Evolutionary conservation across 2,888 invertebrate species (phyloP), one percentile per base, ranked within the genome.

Genomic region (Ceramica pisi): DNA sequence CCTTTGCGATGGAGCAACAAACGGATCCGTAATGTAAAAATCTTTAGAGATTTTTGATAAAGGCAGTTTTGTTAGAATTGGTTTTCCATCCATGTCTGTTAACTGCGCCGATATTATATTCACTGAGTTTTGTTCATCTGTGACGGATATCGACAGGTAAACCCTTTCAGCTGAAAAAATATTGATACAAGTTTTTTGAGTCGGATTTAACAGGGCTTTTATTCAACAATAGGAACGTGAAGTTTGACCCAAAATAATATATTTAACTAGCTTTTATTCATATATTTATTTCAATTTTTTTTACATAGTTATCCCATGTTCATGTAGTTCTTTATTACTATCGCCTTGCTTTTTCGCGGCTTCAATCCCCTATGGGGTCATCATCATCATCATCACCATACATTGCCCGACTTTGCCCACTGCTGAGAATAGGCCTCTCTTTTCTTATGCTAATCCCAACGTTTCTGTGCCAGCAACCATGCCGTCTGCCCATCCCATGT

Each of bases 21-120:
- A 85, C 8, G 35, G 23, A 23, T 26, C 9, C 0, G 85, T 85
- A 8, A 75, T 65, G 50, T 85, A 86, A 31, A 85, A 85, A 69
- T 86, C 61, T 23, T 61, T 59, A 2, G 72, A 69, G 6, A 72
- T 19, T 21, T 59, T 5, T 41, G 6, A 73, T 46, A 86, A 48
- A 26, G 48, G 38, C 19, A 85, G 0, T 1, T 35, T 23, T 8
- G 1, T 14, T 14, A 21, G 21, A 0, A 67, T 50, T 16, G 68
- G 35, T 0, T 59, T 67, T 38, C 72, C 78, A 56, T 82, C 2
- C 56, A 78, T 70, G 57, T 80, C 56, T n/a, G 80, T 55, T 51
- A 85, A 76, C 19, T 74, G 70, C 3, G 64, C 85, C 0, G 71
- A 71, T 50, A 41, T 1, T 21, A 85, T 78, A 10, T 67, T 63